phyloP scores from a whole-genome alignment of 2,113 vertebrate species.

The Sapayoa aenigma region DNA sequence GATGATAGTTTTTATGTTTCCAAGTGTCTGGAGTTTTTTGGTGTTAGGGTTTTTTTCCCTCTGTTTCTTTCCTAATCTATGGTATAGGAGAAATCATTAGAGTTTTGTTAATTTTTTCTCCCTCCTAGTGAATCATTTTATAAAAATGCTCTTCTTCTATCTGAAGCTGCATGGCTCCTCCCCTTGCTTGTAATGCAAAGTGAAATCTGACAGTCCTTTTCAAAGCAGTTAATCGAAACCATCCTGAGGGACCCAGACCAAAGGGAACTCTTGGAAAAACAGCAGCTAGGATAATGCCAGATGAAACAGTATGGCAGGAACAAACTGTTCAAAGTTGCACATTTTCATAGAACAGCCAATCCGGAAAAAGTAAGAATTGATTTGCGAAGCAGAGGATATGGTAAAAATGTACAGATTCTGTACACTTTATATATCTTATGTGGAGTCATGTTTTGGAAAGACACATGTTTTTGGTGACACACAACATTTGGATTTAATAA shows the following conservation, averaged over 20 bases:
- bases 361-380: neutral
- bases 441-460: neutral
- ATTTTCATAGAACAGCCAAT: neutral
- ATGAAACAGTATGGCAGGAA: neutral
- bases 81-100: neutral
- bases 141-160: neutral
- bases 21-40: neutral
- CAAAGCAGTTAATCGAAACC: neutral
- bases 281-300: neutral
- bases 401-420: neutral
- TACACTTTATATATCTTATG: neutral
- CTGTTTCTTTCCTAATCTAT: neutral
- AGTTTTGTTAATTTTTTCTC: rapidly evolving
- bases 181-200: neutral
- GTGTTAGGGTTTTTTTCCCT: rapidly evolving
- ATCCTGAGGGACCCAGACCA: neutral
- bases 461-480: too few species aligned
- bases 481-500: neutral
- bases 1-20: neutral
- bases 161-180: neutral
- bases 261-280: neutral
- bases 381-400: neutral
- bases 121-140: neutral
- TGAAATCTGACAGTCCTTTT: neutral
- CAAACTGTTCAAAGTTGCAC: rapidly evolving